Percentiles rank a stretch among this genome's conserved stretches.
phyloP scores from a whole-genome alignment of 2,113 vertebrate genomes.

The Trogon surrucura region DNA sequence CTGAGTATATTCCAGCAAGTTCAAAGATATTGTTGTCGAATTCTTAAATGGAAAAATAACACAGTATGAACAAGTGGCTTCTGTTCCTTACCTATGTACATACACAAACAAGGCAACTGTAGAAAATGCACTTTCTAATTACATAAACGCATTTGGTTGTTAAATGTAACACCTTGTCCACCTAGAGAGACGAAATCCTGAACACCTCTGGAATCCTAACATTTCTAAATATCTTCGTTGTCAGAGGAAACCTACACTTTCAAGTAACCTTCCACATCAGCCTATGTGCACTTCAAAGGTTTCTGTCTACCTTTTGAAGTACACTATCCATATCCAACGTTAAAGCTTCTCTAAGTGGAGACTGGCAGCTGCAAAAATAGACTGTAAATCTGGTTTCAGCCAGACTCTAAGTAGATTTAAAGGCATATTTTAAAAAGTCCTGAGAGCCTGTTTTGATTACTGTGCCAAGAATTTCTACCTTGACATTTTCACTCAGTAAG shows the following conservation, averaged over 20 bases:
- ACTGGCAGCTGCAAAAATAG: slow-evolving; percentile 68
- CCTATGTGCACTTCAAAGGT: slow-evolving; percentile 37
- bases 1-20: neutral
- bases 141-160: neutral
- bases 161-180: neutral
- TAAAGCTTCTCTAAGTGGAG: slow-evolving; percentile 55
- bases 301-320: slow-evolving; percentile 58
- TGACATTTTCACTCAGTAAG: slow-evolving; percentile 56
- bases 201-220: neutral
- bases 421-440: slow-evolving; percentile 43
- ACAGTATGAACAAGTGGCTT: neutral
- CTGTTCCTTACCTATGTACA: neutral
- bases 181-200: neutral
- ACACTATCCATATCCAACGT: neutral
- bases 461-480: slow-evolving; percentile 60
- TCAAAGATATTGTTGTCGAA: neutral
- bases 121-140: neutral
- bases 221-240: neutral
- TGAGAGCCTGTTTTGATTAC: slow-evolving; percentile 36
- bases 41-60: neutral
- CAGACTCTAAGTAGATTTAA: slow-evolving; percentile 66
- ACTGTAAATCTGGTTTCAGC: slow-evolving; percentile 64
- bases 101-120: neutral
- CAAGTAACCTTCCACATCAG: neutral
- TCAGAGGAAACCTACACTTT: neutral